Percentiles rank a stretch among this genome's conserved stretches.
Conservation (phyloP, 2,797 vertebrate species). For the Pangasius mekongensis region DNA sequence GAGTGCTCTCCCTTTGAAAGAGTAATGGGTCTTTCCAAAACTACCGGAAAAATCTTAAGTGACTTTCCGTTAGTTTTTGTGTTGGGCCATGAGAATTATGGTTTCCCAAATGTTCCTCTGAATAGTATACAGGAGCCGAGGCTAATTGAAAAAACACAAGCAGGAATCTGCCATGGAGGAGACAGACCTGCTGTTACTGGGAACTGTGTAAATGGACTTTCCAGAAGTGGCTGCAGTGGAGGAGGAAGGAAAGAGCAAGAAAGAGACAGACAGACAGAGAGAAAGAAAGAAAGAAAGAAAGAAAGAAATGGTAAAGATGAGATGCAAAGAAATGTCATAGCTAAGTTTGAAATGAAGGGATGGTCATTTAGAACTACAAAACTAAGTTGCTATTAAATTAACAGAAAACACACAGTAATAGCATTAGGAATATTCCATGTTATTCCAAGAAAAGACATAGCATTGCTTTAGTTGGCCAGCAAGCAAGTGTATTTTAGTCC, state of each 20-base stretch:
- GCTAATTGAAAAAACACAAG: conserved; percentile 87
- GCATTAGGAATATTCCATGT: conserved; percentile 10
- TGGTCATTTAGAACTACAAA: not conserved
- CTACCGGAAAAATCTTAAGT: conserved; percentile 79
- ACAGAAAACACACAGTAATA: conserved; percentile 25
- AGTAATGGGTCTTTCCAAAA: conserved; percentile 67
- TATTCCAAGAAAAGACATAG: conserved; percentile 20
- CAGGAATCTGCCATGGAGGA: conserved; percentile 74
- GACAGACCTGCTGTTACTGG: conserved; percentile 78
- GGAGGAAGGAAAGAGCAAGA: conserved; percentile 59
- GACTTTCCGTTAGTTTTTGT: conserved; percentile 88
- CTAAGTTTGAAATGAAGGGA: not conserved
- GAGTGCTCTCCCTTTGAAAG: conserved; percentile 22
- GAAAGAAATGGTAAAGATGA: conserved; percentile 25
- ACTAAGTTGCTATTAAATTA: not conserved
- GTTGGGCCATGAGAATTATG: conserved; percentile 83
- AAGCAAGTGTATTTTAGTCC: conserved; percentile 19
- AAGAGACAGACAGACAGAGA: conserved; percentile 41
- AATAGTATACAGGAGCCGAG: conserved; percentile 78
- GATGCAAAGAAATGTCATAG: not conserved
- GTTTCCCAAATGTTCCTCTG: conserved; percentile 84
- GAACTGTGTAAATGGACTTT: conserved; percentile 79
- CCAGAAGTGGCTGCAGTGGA: conserved; percentile 75
- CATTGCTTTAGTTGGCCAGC: conserved; percentile 21
- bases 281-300: conserved; percentile 5